Conservation (phyloP, 1,140 invertebrate species). For the Drosophila tristis region DNA sequence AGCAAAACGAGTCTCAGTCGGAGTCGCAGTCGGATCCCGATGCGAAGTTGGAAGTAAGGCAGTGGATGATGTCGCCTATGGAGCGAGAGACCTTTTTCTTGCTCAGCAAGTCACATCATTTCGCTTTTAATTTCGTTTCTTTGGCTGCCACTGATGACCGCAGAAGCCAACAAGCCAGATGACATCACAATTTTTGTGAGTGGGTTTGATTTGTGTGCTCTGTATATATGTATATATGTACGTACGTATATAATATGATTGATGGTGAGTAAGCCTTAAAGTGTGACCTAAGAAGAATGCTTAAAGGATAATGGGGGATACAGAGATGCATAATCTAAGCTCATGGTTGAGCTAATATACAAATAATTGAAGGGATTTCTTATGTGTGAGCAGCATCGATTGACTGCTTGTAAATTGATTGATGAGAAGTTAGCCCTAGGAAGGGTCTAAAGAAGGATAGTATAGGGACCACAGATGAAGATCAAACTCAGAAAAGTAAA, state of each 20-base stretch:
- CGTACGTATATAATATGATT: conserved; percentile 27
- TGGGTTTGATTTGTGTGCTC: conserved; percentile 47
- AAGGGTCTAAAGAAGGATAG: too few species aligned
- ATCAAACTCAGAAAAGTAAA: neutral
- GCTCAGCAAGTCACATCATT: conserved; percentile 54
- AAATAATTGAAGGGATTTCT: too few species aligned
- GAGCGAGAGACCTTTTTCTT: conserved; percentile 2
- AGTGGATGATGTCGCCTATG: neutral
- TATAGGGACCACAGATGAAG: too few species aligned
- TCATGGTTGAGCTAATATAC: too few species aligned
- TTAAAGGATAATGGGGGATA: neutral
- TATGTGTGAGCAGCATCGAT: too few species aligned
- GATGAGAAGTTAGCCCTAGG: too few species aligned
- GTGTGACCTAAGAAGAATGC: neutral
- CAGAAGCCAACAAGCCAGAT: conserved; percentile 54
- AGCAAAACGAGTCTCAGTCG: conserved; percentile 39
- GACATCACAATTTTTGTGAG: conserved; percentile 68
- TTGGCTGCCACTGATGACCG: conserved; percentile 32
- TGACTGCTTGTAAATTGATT: too few species aligned
- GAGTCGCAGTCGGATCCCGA: neutral
- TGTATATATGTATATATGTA: conserved; percentile 1
- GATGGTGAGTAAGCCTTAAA: conserved; percentile 43
- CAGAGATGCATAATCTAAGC: neutral
- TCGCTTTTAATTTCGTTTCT: conserved; percentile 60
- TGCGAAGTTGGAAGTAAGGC: too few species aligned